Percentiles rank a stretch among this genome's conserved stretches.
phyloP scores from a whole-genome alignment of 2,797 vertebrate species.

The Argya squamiceps region DNA sequence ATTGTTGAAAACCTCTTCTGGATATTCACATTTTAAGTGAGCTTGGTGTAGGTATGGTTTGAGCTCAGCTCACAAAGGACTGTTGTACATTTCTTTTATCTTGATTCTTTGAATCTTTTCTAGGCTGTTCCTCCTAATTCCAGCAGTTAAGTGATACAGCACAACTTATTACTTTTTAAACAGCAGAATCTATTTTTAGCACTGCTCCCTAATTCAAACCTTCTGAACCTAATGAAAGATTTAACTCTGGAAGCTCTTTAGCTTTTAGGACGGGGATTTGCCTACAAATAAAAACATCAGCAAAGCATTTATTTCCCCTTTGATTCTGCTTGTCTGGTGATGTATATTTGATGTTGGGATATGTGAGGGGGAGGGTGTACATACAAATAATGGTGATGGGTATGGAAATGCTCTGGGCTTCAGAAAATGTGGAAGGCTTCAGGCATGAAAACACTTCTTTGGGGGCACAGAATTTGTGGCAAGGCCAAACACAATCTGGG shows the following conservation, averaged over 20 bases:
- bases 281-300: conserved; percentile 42
- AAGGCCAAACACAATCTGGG: rapidly evolving
- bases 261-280: conserved; percentile 41
- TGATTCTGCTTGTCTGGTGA: background rate
- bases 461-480: background rate
- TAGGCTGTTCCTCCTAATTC: background rate
- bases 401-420: background rate
- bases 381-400: rapidly evolving
- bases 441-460: background rate
- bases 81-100: background rate
- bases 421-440: background rate
- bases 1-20: background rate
- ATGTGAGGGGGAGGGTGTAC: background rate
- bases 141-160: background rate
- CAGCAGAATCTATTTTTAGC: conserved; percentile 48
- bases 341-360: background rate
- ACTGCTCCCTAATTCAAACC: conserved; percentile 20
- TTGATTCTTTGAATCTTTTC: background rate
- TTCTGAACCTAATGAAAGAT: conserved; percentile 68
- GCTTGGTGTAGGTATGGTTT: background rate
- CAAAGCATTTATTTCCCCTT: conserved; percentile 7
- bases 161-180: background rate
- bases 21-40: background rate
- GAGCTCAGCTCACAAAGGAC: background rate
- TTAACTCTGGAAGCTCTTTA: conserved; percentile 58